Base-by-base conservation (phyloP, 2,888 invertebrate species). In the Brenthis daphne region DNA sequence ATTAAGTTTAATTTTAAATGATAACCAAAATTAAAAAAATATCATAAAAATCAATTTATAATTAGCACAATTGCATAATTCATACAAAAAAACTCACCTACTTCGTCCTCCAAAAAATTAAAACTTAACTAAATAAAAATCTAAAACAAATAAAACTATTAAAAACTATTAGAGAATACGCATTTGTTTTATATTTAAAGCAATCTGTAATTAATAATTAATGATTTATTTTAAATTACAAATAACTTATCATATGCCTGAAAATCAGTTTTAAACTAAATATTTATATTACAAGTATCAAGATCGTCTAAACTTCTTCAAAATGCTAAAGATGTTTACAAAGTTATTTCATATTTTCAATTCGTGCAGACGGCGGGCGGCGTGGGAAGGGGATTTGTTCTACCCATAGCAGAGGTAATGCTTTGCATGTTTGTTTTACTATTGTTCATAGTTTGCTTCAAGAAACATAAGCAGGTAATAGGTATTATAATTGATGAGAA, bases 291-390 rank as follows among this genome's bases (percentile, higher is more conserved):
- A 6, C 55, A 81, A 87, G 82, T 85, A 88, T 85, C 85, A 89
- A 89, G 16, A 73, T 8, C 1, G 2, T 43, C 71, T 4, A 16
- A 20, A 67, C 74, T 6, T 0, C n/a, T 65, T 79, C 77, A 68
- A 75, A 76, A 68, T 75, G 77, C 81, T 82, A 84, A 83, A 85
- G 87, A 88, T 89, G 87, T 90, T 90, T 89, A 92, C 90, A 88
- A 88, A 90, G 88, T 91, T 90, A 90, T 89, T 88, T 80, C 86
- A 90, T 90, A 92, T 92, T 91, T 92, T 90, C 88, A 88, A 90
- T 90, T 86, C 85, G 86, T 90, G 87, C 85, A 87, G 86, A 80
- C 80, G 83, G 80, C 77, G 79, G 55, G 58, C 79, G 83, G 83
- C 85, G 86, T 85, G 89, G 88, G 87, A 87, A 87, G 87, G 84